Conservation (phyloP, 1,140 invertebrate species). For the Patella vulgata region DNA sequence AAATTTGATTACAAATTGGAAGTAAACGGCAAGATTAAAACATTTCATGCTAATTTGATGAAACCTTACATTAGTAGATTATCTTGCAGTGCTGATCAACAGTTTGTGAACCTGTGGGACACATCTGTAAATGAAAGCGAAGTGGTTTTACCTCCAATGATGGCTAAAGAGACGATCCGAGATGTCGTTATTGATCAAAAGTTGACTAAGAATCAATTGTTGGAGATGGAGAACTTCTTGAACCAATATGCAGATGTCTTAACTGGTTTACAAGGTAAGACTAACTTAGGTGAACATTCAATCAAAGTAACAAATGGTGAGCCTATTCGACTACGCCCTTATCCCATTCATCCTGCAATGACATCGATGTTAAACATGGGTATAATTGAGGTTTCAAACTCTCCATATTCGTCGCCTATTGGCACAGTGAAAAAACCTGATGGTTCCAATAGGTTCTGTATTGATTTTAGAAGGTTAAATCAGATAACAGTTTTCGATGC, state of each 20-base stretch:
- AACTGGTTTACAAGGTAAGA: slow-evolving; percentile 24
- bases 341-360: slow-evolving; percentile 61
- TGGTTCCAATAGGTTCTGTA: slow-evolving; percentile 66
- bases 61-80: slow-evolving; percentile 16
- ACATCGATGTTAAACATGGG: slow-evolving; percentile 54
- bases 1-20: slow-evolving; percentile 16
- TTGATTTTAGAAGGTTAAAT: slow-evolving; percentile 65
- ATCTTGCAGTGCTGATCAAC: too few species aligned
- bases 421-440: slow-evolving; percentile 68
- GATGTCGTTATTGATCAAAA: too few species aligned
- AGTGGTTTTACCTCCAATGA: too few species aligned
- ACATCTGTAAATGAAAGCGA: too few species aligned
- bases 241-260: slow-evolving; percentile 4
- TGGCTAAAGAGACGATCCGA: too few species aligned
- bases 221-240: too few species aligned
- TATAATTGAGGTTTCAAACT: slow-evolving; percentile 56
- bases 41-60: slow-evolving; percentile 27
- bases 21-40: slow-evolving; percentile 21
- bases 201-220: too few species aligned
- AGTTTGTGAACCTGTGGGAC: too few species aligned
- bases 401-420: slow-evolving; percentile 69
- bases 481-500: slow-evolving; percentile 26
- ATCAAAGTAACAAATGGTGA: slow-evolving; percentile 14
- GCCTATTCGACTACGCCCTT: slow-evolving; percentile 31
- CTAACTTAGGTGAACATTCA: slow-evolving; percentile 23